Evolutionary conservation across 2,113 vertebrate genomes (phyloP), one percentile per base, ranked within the genome.

Genomic region (Xyliphius kryptos): DNA sequence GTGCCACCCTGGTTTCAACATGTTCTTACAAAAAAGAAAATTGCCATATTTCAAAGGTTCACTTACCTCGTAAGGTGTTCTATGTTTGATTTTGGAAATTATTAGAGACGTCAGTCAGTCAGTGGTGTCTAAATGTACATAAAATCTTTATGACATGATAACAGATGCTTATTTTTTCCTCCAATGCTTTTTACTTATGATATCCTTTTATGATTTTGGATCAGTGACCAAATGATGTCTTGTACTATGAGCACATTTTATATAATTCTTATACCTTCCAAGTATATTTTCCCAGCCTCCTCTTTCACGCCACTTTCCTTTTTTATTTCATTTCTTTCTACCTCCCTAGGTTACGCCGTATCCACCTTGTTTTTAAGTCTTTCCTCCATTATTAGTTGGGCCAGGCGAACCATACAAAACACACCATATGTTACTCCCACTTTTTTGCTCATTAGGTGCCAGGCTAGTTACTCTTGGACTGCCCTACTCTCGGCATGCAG

Each of bases 381-480:
- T 68, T 73, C 72, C 69, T 74, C 63, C 48, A 68, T 56, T 74
- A 77, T 77, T 79, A 76, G 76, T 64, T 63, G 56, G 69, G 77
- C 64, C 71, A 71, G 71, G 55, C 79, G 77, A 80, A 77, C 61
- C 70, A 63, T 73, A 75, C 61, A 68, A 71, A 74, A 76, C 61
- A 60, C 52, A 43, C 81, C 80, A 83, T 85, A 82, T 84, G 81
- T 76, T 82, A 68, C 65, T 74, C 65, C 49, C 63, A 64, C 72
- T 74, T 69, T 72, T 73, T 70, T 62, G 74, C 80, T 85, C 80
- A 66, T 84, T 84, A 81, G 77, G 69, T 72, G 71, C 60, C 71
- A 80, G 69, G 67, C 76, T 67, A 72, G 72, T 77, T 73, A 66
- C 60, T 67, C 72, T 66, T 63, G 64, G 68, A 47, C 74, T 74